Percentiles rank a stretch among this genome's conserved stretches.
These are phyloP conservation scores for Saccopteryx leptura DNA, from an alignment of 2,113 vertebrate genomes.

Conservation along the genomic window DNA sequence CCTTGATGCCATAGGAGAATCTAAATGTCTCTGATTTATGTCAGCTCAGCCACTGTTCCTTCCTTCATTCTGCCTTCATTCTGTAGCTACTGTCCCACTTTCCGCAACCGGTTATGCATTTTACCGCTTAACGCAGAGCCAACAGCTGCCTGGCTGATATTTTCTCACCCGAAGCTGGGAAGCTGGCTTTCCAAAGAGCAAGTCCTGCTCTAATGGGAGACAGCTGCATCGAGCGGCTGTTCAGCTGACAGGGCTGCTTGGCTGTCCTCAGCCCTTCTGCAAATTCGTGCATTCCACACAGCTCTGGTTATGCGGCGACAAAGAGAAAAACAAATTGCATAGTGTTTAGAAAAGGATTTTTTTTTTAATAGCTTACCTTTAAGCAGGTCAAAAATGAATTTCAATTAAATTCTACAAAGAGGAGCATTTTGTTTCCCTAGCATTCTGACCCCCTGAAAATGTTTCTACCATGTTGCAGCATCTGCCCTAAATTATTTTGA, in stretches of 20 bases:
- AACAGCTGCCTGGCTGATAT: not conserved
- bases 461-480: not conserved
- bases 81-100: not conserved
- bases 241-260: not conserved
- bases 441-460: not conserved
- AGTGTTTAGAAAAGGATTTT: not conserved
- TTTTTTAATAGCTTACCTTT: not conserved
- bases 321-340: not conserved
- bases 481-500: not conserved
- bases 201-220: not conserved
- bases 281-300: not conserved
- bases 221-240: not conserved
- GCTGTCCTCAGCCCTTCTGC: not conserved
- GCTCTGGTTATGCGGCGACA: not conserved
- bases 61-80: not conserved
- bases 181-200: not conserved
- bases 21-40: not conserved
- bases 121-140: not conserved
- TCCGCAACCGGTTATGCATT: not conserved
- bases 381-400: constrained; percentile 22
- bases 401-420: constrained; percentile 36
- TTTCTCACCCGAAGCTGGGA: not conserved
- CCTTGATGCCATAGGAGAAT: not conserved
- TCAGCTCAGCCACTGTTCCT: not conserved
- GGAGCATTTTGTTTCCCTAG: not conserved